Conservation (phyloP, 2,888 invertebrate species). For the Lasioglossum figueresi region DNA sequence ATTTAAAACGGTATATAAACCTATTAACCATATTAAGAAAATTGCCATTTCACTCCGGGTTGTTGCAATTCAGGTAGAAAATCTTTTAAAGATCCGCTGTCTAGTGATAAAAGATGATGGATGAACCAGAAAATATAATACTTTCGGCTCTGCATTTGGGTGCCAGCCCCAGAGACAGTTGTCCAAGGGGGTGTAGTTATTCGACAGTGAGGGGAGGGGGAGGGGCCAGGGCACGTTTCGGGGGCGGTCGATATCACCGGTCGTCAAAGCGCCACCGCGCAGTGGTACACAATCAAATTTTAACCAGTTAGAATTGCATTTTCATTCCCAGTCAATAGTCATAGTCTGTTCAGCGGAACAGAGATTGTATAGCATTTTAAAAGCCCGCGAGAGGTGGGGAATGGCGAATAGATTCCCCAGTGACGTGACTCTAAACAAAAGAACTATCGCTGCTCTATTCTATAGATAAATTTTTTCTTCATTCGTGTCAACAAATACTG, state of each 20-base stretch:
- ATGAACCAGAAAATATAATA: not conserved
- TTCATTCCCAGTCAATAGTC: slow-evolving; percentile 35
- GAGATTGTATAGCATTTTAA: not conserved
- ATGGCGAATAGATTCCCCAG: not conserved
- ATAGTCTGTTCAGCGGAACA: not conserved
- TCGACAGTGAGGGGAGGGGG: slow-evolving; percentile 26
- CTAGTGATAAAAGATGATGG: not conserved
- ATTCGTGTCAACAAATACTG: not conserved
- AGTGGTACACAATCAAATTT: slow-evolving; percentile 42
- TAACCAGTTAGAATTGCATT: slow-evolving; percentile 27
- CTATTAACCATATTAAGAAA: too few relatives aligned
- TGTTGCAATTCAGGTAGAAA: too few relatives aligned
- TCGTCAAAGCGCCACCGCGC: slow-evolving; percentile 61
- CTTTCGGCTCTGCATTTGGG: slow-evolving; percentile 17
- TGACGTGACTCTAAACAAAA: not conserved
- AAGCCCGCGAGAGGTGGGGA: not conserved
- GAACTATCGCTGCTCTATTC: not conserved
- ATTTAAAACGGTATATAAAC: too few relatives aligned
- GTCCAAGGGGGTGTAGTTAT: slow-evolving; percentile 54
- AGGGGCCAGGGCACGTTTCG: slow-evolving; percentile 63
- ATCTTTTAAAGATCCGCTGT: too few relatives aligned
- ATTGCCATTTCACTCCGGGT: too few relatives aligned
- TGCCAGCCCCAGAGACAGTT: slow-evolving; percentile 42
- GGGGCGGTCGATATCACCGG: slow-evolving; percentile 73
- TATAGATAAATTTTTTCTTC: not conserved